Evolutionary conservation across 2,888 invertebrate genomes (phyloP), one percentile per base, ranked within the genome.

Genomic region (Cerceris rybyensis): DNA sequence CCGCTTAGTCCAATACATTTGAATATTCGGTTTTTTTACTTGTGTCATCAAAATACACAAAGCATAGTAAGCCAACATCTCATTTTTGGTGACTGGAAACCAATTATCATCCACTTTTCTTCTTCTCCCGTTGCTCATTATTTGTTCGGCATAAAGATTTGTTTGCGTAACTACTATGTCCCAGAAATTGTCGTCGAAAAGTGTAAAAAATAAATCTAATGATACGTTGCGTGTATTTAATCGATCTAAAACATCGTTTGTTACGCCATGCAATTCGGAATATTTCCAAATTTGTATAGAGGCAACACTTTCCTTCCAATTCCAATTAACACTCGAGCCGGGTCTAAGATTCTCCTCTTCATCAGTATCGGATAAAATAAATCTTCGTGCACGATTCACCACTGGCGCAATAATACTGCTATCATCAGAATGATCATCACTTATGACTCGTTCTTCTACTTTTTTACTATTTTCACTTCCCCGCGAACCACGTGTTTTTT

Each of bases 1-100:
- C 17, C 80, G 70, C 61, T 80, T 79, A 42, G 82, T 65, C 82
- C 82, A 86, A 75, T 85, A 59, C 71, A 77, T 80, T 64, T 81
- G 76, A 6, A 86, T 70, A 73, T 70, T 79, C 39, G 79, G 73
- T 79, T 83, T 83, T 65, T 80, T 85, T 42, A 86, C 75, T 82
- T 84, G 82, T 6, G 84, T 59, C 76, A 81, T 86, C 66, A 85
- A 79, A 72, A 86, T 80, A 76, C 82, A 83, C 41, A 84, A 54
- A 0, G 81, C 81, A 80, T 74, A 78, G 70, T 81, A 83, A 6
- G 75, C 80, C 59, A 74, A 70, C n/a, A 80, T 80, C 72, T 86
- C 81, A 79, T 83, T 60, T 0, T 55, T 17, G 65, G 64, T 81
- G 39, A 78, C 70, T 57, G 78, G 74, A 55, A 72, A 70, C 81